These are phyloP conservation scores for Torymus auratus DNA, from an alignment of 2,888 invertebrate species.

Conservation along the genomic window DNA sequence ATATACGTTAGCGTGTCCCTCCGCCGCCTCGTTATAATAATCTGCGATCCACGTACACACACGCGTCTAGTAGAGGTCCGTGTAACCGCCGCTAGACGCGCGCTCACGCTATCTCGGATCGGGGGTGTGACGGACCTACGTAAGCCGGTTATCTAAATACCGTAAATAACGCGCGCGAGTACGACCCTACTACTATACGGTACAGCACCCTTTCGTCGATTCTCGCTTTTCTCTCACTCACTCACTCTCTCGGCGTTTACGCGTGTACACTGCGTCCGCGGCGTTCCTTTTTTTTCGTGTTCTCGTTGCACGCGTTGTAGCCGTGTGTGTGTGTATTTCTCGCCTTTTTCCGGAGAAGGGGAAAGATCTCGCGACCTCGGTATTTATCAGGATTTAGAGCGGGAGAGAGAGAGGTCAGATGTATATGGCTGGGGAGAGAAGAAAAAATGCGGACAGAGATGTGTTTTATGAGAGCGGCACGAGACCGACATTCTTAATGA, in stretches of 20 bases:
- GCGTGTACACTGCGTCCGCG: too few species aligned
- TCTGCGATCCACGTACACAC: slow-evolving; percentile 67
- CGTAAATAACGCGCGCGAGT: slow-evolving; percentile 73
- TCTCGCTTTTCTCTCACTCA: not conserved
- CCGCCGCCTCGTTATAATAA: slow-evolving; percentile 74
- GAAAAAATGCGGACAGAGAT: not conserved
- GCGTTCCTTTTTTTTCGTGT: too few species aligned
- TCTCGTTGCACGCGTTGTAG: too few species aligned
- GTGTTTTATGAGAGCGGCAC: slow-evolving; percentile 50
- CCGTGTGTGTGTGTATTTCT: not conserved
- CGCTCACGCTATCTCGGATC: slow-evolving; percentile 69
- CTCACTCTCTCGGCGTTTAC: too few species aligned
- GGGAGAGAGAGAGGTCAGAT: not conserved
- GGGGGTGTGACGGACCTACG: slow-evolving; percentile 71
- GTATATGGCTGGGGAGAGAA: not conserved
- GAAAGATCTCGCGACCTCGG: slow-evolving; percentile 1
- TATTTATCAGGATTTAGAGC: slow-evolving; percentile 48
- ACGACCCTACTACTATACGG: slow-evolving; percentile 60
- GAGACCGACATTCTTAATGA: slow-evolving; percentile 52
- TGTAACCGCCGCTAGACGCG: not conserved
- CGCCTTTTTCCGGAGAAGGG: slow-evolving; percentile 4
- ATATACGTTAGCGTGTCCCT: slow-evolving; percentile 26
- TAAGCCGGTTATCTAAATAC: slow-evolving; percentile 77
- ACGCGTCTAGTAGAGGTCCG: slow-evolving; percentile 20
- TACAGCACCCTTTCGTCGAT: slow-evolving; percentile 46